Base-by-base conservation (phyloP, 2,888 invertebrate species). In the Acanthococcus lagerstroemiae region DNA sequence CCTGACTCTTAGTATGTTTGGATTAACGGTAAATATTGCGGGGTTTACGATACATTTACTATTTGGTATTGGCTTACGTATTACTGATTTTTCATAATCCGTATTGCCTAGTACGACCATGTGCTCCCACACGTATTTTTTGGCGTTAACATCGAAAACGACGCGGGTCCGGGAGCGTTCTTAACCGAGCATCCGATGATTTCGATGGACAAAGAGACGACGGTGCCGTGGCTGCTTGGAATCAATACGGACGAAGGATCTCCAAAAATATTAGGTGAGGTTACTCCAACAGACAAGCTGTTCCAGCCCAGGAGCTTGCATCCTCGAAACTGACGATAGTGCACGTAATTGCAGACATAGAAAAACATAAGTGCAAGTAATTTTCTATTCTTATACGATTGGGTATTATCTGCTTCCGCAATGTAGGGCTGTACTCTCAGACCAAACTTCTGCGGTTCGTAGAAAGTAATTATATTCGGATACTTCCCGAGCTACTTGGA, bases 221-320 rank as follows among this genome's bases (percentile, higher is more conserved):
- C 7, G 6, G 58, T 67, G 4, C 67, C 68, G 5, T 22, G 37
- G 24, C 25, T 68, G 9, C 6, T 67, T 2, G 68, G 68, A n/a
- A 9, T 68, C 0, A 67, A 63, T 9, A 57, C 68, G 2, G 67
- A 65, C 2, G 68, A 68, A 67, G 68, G 68, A 24, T 48, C 46
- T 17, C 58, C 46, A 26, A 58, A 58, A 26, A 24, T 44, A 25
- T 15, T 58, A 7, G 46, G 58, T 58, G 27, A 55, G 7, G 3
- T 6, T 52, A 52, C n/a, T n/a, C 9, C 12, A 37, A 37, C 12
- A 12, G 12, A 9, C 37, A 9, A 9, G 9, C 7, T 12, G 37
- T 7, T 37, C 37, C n/a, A n/a, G n/a, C n/a, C n/a, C n/a, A n/a
- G n/a, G n/a, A n/a, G n/a, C n/a, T n/a, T n/a, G n/a, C n/a, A n/a